Conservation (phyloP, 2,888 invertebrate species). For the Mesoligia furuncula region DNA sequence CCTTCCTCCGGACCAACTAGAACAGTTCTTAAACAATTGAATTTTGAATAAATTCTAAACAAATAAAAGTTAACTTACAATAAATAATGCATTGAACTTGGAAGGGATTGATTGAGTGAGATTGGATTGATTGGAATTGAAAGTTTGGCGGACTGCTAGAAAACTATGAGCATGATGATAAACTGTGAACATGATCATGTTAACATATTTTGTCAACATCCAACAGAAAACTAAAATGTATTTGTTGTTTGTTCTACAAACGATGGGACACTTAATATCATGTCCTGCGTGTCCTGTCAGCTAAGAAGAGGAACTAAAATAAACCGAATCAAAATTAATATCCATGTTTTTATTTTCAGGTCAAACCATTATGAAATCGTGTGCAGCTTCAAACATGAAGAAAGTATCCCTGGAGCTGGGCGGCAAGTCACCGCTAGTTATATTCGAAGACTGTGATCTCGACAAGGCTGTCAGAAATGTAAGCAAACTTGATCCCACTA, state of each 20-base stretch:
- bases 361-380: slow-evolving; percentile 97
- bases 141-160: not conserved
- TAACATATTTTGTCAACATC: not conserved
- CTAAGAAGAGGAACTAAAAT: not conserved
- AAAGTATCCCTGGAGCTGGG: slow-evolving; percentile 98
- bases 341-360: slow-evolving; percentile 70
- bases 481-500: slow-evolving; percentile 73
- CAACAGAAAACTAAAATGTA: not conserved
- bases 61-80: no score
- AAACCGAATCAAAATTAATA: not conserved
- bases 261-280: no score
- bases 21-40: no score
- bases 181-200: not conserved
- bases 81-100: not conserved
- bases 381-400: slow-evolving; percentile 97
- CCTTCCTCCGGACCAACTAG: no score
- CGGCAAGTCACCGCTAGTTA: slow-evolving; percentile 98
- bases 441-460: slow-evolving; percentile 98
- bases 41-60: no score
- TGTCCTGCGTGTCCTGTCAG: no score
- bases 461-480: slow-evolving; percentile 97
- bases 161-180: not conserved
- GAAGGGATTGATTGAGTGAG: no score
- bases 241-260: no score
- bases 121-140: no score